Conservation (phyloP, 2,113 vertebrate species). For the Natator depressus region DNA sequence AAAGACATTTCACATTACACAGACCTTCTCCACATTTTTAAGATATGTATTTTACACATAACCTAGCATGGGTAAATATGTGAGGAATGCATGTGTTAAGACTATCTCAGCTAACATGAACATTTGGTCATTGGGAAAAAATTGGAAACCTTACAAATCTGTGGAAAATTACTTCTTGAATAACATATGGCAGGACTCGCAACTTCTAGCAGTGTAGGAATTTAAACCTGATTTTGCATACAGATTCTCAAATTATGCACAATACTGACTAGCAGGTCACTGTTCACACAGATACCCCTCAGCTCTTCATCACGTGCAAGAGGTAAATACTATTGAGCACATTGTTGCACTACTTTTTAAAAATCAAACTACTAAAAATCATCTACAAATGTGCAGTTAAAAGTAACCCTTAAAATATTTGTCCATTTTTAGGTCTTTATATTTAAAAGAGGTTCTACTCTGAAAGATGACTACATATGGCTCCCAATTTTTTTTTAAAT, state of each 20-base stretch:
- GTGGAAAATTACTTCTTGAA: background rate
- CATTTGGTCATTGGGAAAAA: rapidly evolving
- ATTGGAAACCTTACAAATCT: background rate
- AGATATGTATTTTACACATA: background rate
- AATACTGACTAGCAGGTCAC: background rate
- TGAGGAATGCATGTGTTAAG: rapidly evolving
- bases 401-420: background rate
- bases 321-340: background rate
- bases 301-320: background rate
- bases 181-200: background rate
- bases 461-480: background rate
- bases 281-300: background rate
- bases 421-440: background rate
- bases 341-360: background rate
- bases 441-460: background rate
- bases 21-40: background rate
- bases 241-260: too few species aligned
- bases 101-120: rapidly evolving
- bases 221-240: rapidly evolving
- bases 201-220: background rate
- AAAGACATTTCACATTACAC: background rate
- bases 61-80: rapidly evolving
- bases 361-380: background rate
- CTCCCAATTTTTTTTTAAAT: background rate
- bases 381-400: background rate